Percentiles rank a stretch among this genome's conserved stretches.
Conservation (phyloP, 2,113 vertebrate species). For the Mormyrus iriodes region DNA sequence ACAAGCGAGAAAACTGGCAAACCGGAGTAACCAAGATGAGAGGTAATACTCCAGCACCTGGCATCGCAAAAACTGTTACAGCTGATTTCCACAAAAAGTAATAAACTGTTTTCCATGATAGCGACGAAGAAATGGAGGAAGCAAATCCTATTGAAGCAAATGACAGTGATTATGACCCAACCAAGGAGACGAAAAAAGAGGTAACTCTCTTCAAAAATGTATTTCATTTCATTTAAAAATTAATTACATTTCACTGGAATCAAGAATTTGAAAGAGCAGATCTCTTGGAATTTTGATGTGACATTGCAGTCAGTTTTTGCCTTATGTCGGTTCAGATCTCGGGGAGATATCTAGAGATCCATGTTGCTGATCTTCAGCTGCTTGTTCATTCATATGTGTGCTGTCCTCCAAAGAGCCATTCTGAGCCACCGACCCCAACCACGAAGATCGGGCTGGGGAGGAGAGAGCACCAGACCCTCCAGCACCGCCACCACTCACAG, state of each 20-base stretch:
- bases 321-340: neutral
- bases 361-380: neutral
- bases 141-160: slow-evolving; percentile 81
- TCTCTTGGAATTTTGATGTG: neutral
- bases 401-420: slow-evolving; percentile 58
- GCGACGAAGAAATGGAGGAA: slow-evolving; percentile 91
- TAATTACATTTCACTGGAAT: neutral
- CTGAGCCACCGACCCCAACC: slow-evolving; percentile 69
- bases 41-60: slow-evolving; percentile 48
- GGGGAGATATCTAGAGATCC: neutral
- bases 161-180: slow-evolving; percentile 96
- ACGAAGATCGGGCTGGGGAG: slow-evolving; percentile 85
- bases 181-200: slow-evolving; percentile 95
- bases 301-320: neutral
- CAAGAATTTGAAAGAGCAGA: neutral
- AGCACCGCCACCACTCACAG: slow-evolving; percentile 89
- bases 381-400: neutral
- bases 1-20: slow-evolving; percentile 89
- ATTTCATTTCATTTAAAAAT: neutral
- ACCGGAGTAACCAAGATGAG: slow-evolving; percentile 84
- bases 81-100: neutral
- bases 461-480: slow-evolving; percentile 89
- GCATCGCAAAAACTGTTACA: neutral
- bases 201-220: slow-evolving; percentile 51
- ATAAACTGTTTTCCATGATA: slow-evolving; percentile 36